Base-by-base conservation (phyloP, 2,888 invertebrate species). In the Rhodophaea formosa region DNA sequence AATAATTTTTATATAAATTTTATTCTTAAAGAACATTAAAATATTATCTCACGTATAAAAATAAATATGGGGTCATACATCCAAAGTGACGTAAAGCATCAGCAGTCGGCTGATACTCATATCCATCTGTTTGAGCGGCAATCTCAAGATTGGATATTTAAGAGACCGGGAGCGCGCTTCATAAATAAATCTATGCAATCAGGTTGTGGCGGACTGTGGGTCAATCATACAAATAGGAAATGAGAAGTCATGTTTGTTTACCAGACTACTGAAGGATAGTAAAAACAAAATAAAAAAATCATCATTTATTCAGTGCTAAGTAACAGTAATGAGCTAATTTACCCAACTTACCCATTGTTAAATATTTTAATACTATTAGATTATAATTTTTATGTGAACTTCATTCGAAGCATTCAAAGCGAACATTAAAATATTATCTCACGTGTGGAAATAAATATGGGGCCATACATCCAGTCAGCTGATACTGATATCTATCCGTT, bases 111-210 rank as follows among this genome's bases (percentile, higher is more conserved):
- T 67, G 64, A 64, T 62, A 23, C 55, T 39, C 35, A 39, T 39
- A 17, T 39, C 35, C 59, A 61, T 52, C 32, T 46, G 53, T 61
- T 66, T 60, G 58, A 56, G 17, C 15, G 47, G 56, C 84, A 82
- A 86, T 85, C 75, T 79, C 69, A 63, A 78, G 82, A 86, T 86
- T 80, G 80, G 80, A 77, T 86, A 86, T 87, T 84, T 87, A 86
- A 83, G 80, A 79, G 49, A 8, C 66, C 67, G 57, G 65, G 70
- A 70, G 76, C 76, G 71, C 69, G 72, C 69, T 80, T 84, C 80
- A 86, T 86, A 85, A 85, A 85, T 86, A 86, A 85, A 85, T 82
- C 81, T 71, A 77, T 71, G 74, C 69, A 63, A n/a, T 49, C 32
- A 32, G 14, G 29, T 14, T 46, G n/a, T 7, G 14, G 5, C 6